phyloP scores from a whole-genome alignment of 2,113 vertebrate species.

The Chlamydotis undulata region DNA sequence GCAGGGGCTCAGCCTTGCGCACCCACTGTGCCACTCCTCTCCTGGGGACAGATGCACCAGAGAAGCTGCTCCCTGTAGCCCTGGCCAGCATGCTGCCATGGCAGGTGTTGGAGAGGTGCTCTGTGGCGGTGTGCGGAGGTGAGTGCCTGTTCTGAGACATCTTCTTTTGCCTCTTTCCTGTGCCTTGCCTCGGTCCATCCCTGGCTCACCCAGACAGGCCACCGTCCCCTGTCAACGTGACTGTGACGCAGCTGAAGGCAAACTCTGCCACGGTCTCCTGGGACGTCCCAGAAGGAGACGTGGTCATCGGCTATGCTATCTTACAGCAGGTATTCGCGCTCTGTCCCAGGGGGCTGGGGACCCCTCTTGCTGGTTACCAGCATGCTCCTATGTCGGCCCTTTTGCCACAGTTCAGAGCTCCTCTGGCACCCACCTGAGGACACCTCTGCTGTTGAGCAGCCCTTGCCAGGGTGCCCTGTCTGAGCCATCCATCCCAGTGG shows the following conservation, averaged over 20 bases:
- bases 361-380: not conserved
- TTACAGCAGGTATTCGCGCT: slow-evolving; percentile 87
- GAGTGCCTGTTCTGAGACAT: not conserved
- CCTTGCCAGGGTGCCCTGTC: not conserved
- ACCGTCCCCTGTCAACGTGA: slow-evolving; percentile 94
- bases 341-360: not conserved
- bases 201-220: slow-evolving; percentile 84
- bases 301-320: slow-evolving; percentile 97
- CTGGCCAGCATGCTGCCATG: not conserved
- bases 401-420: accelerated
- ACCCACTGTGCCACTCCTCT: not conserved
- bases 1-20: not conserved
- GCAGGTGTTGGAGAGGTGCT: not conserved
- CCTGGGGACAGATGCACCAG: not conserved
- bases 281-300: slow-evolving; percentile 95
- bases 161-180: slow-evolving; percentile 31
- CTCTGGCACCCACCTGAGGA: not conserved
- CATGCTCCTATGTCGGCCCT: not conserved
- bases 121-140: not conserved
- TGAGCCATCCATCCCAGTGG: not conserved
- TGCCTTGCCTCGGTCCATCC: not conserved
- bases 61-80: not conserved
- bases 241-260: slow-evolving; percentile 92
- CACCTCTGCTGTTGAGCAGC: not conserved
- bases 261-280: slow-evolving; percentile 96